Conservation (phyloP, 2,888 invertebrate species). For the Stenodera caucasica region DNA sequence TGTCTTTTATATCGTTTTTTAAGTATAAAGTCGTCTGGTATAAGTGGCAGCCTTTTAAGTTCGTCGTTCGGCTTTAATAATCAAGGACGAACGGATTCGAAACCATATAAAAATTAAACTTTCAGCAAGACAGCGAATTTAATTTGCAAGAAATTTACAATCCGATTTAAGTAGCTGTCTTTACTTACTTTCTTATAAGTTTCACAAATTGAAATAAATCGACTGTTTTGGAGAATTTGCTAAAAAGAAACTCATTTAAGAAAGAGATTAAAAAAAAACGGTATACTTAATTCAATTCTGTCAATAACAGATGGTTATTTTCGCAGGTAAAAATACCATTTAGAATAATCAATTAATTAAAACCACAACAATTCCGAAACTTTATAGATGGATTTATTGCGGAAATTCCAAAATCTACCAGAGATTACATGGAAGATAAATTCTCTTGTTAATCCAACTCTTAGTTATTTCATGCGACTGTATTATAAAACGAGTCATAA, state of each 20-base stretch:
- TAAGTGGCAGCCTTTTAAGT: background rate
- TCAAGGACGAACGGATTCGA: background rate
- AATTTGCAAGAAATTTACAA: slow-evolving; percentile 35
- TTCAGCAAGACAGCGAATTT: slow-evolving; percentile 29
- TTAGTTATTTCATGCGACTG: background rate
- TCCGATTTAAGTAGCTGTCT: slow-evolving; percentile 31
- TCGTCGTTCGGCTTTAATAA: background rate
- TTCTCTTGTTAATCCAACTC: background rate
- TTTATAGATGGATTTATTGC: slow-evolving; percentile 4
- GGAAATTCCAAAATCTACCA: background rate
- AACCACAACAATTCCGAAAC: background rate
- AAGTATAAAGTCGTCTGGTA: background rate
- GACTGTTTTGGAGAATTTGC: slow-evolving; percentile 22
- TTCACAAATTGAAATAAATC: slow-evolving; percentile 36
- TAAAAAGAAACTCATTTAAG: too few species aligned
- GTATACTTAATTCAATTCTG: slow-evolving; percentile 2
- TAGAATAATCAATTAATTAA: slow-evolving; percentile 2
- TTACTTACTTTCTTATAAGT: background rate
- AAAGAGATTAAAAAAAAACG: background rate
- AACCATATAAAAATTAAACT: slow-evolving; percentile 33
- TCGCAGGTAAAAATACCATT: background rate
- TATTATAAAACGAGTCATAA: slow-evolving; percentile 6
- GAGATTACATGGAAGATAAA: slow-evolving; percentile 12
- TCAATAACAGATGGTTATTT: background rate
- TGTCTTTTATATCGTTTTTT: background rate